Percentiles rank a stretch among this genome's conserved stretches.
Conservation (phyloP, 2,888 invertebrate genomes). For the Xestia sexstrigata region DNA sequence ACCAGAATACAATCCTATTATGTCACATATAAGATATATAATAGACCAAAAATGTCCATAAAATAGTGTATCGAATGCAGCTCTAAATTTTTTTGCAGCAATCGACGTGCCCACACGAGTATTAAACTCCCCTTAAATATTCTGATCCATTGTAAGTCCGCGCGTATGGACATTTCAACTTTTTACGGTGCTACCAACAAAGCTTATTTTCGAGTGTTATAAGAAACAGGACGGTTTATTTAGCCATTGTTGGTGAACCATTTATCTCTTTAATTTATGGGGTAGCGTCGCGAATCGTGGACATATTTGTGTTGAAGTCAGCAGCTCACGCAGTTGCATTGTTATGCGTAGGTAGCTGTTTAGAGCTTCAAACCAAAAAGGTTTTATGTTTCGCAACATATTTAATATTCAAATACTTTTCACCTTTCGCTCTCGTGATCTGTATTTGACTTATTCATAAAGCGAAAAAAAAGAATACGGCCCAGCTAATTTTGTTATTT, state of each 20-base stretch:
- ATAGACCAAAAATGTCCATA: conserved; percentile 78
- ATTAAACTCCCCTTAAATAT: conserved; percentile 83
- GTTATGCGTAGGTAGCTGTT: conserved; percentile 69
- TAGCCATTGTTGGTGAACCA: conserved; percentile 88
- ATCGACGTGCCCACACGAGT: conserved; percentile 73
- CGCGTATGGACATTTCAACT: conserved; percentile 83
- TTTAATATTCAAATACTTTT: not conserved
- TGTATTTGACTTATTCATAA: conserved; percentile 29
- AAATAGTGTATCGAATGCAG: conserved; percentile 74
- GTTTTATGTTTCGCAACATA: conserved; percentile 26
- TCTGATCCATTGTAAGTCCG: conserved; percentile 80
- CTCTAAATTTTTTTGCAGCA: conserved; percentile 77
- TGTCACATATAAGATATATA: conserved; percentile 70
- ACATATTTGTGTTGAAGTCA: conserved; percentile 83
- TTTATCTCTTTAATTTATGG: conserved; percentile 90
- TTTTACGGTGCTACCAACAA: conserved; percentile 84
- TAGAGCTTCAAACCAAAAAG: conserved; percentile 45
- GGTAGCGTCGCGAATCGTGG: conserved; percentile 85
- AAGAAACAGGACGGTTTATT: conserved; percentile 87
- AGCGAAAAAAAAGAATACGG: conserved; percentile 23
- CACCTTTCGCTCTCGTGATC: not conserved
- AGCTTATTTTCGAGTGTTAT: conserved; percentile 86
- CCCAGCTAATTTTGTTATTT: conserved; percentile 29
- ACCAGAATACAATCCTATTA: conserved; percentile 63
- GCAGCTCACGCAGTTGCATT: conserved; percentile 76